Conservation (phyloP, 2,797 vertebrate species). For the Cottoperca gobio region DNA sequence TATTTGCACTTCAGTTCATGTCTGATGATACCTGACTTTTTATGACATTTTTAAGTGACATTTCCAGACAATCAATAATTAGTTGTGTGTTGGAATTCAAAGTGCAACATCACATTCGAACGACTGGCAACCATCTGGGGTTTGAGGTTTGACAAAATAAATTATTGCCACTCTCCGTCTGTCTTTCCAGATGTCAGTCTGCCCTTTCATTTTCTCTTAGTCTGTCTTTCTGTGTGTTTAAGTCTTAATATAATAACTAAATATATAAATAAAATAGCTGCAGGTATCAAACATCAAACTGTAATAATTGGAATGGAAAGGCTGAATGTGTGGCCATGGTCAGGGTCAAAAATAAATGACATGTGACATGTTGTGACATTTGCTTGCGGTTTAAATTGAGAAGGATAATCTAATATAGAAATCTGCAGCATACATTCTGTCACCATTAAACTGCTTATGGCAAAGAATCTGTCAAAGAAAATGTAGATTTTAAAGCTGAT, state of each 20-base stretch:
- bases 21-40: conserved; percentile 55
- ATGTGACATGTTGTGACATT: not conserved
- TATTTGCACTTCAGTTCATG: conserved; percentile 38
- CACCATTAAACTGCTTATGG: not conserved
- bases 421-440: not conserved
- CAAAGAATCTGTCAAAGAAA: not conserved
- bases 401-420: not conserved
- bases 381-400: not conserved
- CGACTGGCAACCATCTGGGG: conserved; percentile 68
- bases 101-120: conserved; percentile 69
- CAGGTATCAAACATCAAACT: conserved; percentile 10
- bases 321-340: conserved; percentile 3
- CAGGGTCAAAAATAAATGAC: not conserved
- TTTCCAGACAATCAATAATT: conserved; percentile 74
- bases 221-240: conserved; percentile 44
- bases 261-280: conserved; percentile 32
- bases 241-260: conserved; percentile 6
- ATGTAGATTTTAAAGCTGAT: conserved; percentile 12
- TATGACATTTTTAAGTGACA: conserved; percentile 63
- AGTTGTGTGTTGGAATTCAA: conserved; percentile 64
- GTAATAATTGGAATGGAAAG: conserved; percentile 19
- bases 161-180: conserved; percentile 72
- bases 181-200: conserved; percentile 70
- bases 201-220: conserved; percentile 63
- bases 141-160: conserved; percentile 69